These are phyloP conservation scores for Myripristis murdjan DNA, from an alignment of 2,797 vertebrate species.

Conservation along the genomic window DNA sequence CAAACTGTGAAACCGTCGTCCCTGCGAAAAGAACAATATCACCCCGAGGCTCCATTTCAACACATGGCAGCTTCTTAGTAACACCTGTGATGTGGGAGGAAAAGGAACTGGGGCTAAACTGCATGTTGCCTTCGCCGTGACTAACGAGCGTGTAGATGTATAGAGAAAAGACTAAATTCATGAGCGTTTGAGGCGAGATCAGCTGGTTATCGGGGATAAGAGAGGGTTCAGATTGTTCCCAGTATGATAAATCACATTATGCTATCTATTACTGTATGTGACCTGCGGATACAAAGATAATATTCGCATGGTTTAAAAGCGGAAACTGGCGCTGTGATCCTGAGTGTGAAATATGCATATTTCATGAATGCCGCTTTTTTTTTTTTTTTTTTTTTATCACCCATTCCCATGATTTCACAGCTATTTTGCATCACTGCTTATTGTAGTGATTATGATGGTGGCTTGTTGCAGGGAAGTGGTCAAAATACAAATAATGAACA, in stretches of 20 bases:
- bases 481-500: conserved; percentile 27
- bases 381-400: conserved; percentile 66
- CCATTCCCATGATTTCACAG: conserved; percentile 70
- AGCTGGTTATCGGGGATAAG: conserved; percentile 9
- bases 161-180: conserved; percentile 1
- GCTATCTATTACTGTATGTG: conserved; percentile 3
- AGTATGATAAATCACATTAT: conserved; percentile 28
- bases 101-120: neutral
- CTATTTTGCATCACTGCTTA: conserved; percentile 42
- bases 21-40: conserved; percentile 63
- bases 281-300: conserved; percentile 3
- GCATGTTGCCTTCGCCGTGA: neutral
- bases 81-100: conserved; percentile 52
- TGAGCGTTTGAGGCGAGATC: conserved; percentile 4
- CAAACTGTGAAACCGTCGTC: conserved; percentile 54
- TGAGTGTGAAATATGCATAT: neutral
- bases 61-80: conserved; percentile 40
- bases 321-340: neutral
- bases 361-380: conserved; percentile 62
- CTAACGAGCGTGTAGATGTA: conserved; percentile 4
- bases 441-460: conserved; percentile 32
- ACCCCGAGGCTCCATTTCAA: conserved; percentile 54
- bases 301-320: conserved; percentile 6
- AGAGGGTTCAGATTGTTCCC: neutral
- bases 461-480: conserved; percentile 15